Conservation (phyloP, 1,140 invertebrate genomes). For the Paraescarpia echinospica region DNA sequence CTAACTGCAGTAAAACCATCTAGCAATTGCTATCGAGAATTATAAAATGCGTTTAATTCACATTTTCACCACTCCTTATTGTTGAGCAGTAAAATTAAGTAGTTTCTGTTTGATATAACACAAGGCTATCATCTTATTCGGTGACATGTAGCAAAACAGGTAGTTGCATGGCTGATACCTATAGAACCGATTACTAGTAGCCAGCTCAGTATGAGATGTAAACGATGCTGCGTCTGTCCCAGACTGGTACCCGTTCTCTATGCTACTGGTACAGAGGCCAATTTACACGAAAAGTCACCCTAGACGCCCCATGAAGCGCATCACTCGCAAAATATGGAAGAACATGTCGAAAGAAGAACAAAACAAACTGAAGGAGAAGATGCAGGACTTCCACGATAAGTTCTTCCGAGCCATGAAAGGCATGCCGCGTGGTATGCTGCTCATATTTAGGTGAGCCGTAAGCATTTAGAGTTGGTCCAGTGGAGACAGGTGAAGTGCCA, state of each 20-base stretch:
- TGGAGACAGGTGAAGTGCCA: not conserved
- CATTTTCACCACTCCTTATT: not conserved
- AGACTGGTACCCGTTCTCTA: slow-evolving; percentile 48
- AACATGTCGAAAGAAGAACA: slow-evolving; percentile 48
- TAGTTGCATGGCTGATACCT: not conserved
- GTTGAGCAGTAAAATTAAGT: not conserved
- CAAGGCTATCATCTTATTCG: no score
- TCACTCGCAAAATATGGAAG: slow-evolving; percentile 48
- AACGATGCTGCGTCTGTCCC: slow-evolving; percentile 9
- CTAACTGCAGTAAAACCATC: no score
- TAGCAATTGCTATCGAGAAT: no score
- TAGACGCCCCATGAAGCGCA: slow-evolving; percentile 43
- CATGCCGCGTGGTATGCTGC: slow-evolving; percentile 58
- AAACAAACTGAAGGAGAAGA: slow-evolving; percentile 48
- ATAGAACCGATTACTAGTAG: not conserved
- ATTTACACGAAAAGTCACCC: slow-evolving; percentile 38
- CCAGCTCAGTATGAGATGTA: not conserved
- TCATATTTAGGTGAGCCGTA: slow-evolving; percentile 59
- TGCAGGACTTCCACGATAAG: slow-evolving; percentile 55
- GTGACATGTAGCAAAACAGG: no score
- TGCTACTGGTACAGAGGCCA: slow-evolving; percentile 41
- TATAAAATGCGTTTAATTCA: no score
- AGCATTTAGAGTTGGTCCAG: not conserved
- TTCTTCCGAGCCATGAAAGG: slow-evolving; percentile 55
- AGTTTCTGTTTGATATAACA: not conserved